A percentile compares a stretch with the other conserved stretches of the same genome.
phyloP scores from a whole-genome alignment of 2,113 vertebrate species.

The Mola mola region DNA sequence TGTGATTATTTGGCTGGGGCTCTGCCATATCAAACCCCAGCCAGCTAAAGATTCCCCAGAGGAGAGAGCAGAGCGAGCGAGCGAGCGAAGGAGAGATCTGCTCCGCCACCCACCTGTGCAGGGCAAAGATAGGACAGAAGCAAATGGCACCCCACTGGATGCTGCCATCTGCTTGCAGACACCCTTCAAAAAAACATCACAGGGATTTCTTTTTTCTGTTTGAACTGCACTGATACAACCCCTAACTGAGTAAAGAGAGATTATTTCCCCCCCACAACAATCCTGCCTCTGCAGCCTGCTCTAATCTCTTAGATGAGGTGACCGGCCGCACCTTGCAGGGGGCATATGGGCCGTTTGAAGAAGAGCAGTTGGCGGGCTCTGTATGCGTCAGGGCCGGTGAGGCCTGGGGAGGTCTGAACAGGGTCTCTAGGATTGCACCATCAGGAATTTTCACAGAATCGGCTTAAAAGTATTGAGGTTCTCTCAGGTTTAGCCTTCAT shows the following conservation, averaged over 20 bases:
- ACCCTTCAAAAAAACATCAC: slow-evolving; percentile 41
- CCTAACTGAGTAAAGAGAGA: slow-evolving; percentile 22
- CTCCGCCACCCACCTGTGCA: slow-evolving; percentile 54
- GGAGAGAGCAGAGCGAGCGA: slow-evolving; percentile 27
- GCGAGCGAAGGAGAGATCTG: slow-evolving; percentile 26
- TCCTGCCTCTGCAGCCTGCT: slow-evolving; percentile 28
- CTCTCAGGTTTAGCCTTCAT: slow-evolving; percentile 23
- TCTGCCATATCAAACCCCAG: slow-evolving; percentile 54
- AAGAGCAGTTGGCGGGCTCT: slow-evolving; percentile 23
- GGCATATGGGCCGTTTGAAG: slow-evolving; percentile 35
- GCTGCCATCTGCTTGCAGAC: slow-evolving; percentile 47
- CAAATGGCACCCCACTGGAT: slow-evolving; percentile 43
- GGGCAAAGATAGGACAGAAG: slow-evolving; percentile 50
- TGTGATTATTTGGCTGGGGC: slow-evolving; percentile 54
- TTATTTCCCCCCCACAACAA: slow-evolving; percentile 1
- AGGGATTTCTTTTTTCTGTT: slow-evolving; percentile 5
- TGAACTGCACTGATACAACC: slow-evolving; percentile 19
- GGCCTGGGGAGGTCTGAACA: slow-evolving; percentile 52
- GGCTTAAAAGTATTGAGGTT: slow-evolving; percentile 24
- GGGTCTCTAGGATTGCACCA: slow-evolving; percentile 51
- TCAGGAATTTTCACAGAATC: slow-evolving; percentile 55
- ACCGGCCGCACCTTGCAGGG: slow-evolving; percentile 22
- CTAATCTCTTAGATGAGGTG: slow-evolving; percentile 50
- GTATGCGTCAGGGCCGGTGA: slow-evolving; percentile 52
- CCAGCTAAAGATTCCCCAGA: slow-evolving; percentile 45